A percentile compares a stretch with the other conserved stretches of the same genome.
phyloP scores from a whole-genome alignment of 1,140 invertebrate genomes.

The Gerris buenoi region DNA sequence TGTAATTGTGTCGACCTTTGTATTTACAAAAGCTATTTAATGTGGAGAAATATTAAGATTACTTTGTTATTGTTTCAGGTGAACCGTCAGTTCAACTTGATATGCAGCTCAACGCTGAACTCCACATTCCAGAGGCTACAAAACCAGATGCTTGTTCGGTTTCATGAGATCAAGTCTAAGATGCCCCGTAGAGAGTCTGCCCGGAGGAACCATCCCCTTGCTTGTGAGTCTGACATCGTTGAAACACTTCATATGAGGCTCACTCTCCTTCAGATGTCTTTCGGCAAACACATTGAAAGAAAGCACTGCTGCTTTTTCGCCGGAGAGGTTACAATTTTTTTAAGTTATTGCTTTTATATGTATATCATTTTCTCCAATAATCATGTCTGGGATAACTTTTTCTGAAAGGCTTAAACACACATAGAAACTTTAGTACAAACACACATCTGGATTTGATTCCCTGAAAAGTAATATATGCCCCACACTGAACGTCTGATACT shows the following conservation, averaged over 20 bases:
- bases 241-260: slow-evolving; percentile 78
- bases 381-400: no score
- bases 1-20: no score
- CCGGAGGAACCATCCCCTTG: slow-evolving; percentile 62
- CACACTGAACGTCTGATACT: no score
- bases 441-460: no score
- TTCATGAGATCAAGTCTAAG: slow-evolving; percentile 70
- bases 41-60: no score
- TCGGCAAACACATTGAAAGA: slow-evolving; percentile 79
- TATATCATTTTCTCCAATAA: no score
- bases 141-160: slow-evolving; percentile 50
- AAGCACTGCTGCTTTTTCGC: slow-evolving; percentile 81
- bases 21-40: no score
- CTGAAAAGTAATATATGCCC: no score
- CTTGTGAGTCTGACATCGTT: slow-evolving; percentile 74
- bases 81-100: slow-evolving; percentile 55
- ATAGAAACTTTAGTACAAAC: no score
- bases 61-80: slow-evolving; percentile 56
- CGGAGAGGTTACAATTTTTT: slow-evolving; percentile 72
- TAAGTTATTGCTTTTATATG: no score
- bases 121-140: slow-evolving; percentile 64
- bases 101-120: slow-evolving; percentile 61
- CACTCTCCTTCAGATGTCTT: slow-evolving; percentile 72
- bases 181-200: slow-evolving; percentile 77
- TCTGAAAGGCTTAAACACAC: no score